A percentile compares a stretch with the other conserved stretches of the same genome.
These are phyloP conservation scores for Heliocidaris erythrogramma DNA, from an alignment of 35 echinoderm and acorn worm species.

Conservation along the genomic window DNA sequence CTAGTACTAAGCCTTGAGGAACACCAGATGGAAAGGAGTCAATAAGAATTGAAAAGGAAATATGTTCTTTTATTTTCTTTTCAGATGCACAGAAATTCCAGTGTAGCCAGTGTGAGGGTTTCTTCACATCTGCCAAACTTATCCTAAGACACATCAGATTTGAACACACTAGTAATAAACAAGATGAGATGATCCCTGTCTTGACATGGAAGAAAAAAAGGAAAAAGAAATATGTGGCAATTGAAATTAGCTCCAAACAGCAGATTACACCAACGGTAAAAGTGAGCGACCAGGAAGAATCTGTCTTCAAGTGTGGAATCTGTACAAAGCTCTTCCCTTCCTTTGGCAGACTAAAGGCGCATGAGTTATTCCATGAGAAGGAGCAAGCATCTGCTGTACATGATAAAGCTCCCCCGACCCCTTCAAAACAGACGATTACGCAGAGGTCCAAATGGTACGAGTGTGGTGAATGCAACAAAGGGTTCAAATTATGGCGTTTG, in stretches of 20 bases:
- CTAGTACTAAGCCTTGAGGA: not conserved
- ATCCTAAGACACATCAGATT: slow-evolving; percentile 24
- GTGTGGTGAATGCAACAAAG: not conserved
- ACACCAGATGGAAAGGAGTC: not conserved
- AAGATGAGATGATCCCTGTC: not conserved
- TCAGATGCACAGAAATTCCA: slow-evolving; percentile 21
- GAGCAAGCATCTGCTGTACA: not conserved
- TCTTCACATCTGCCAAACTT: not conserved
- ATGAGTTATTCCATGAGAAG: slow-evolving; percentile 30
- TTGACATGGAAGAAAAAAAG: not conserved
- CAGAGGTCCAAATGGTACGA: not conserved
- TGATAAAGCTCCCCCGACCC: not conserved
- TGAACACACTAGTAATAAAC: not conserved
- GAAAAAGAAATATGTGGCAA: not conserved
- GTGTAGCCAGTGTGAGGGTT: not conserved
- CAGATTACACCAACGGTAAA: not conserved
- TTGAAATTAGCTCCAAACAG: not conserved
- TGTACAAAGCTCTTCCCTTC: not conserved
- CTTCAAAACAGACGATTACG: not conserved
- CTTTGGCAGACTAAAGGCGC: not conserved
- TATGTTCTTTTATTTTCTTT: not conserved
- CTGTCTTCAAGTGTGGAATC: not conserved
- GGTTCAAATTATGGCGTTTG: not conserved
- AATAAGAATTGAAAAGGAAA: not conserved
- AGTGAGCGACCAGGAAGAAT: not conserved